Evolutionary conservation across 2,888 invertebrate genomes (phyloP).

Genomic region (Ophion ventricosus): DNA sequence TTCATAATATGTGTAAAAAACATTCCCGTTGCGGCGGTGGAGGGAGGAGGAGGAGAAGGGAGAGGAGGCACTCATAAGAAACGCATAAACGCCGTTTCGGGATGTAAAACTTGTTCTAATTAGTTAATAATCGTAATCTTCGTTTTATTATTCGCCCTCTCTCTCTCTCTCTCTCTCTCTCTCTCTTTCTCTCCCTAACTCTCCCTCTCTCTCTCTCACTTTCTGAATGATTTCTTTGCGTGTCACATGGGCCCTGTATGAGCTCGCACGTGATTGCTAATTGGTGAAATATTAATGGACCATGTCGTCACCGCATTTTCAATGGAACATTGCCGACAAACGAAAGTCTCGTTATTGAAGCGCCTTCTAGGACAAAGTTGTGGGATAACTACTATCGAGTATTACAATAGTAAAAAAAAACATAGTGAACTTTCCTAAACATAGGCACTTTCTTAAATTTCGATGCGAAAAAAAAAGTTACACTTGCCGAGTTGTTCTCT

Average conservation of each 20-base stretch:
- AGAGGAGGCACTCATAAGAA: constrained; percentile 31
- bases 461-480: background rate
- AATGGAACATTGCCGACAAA: constrained; percentile 10
- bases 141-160: constrained; percentile 55
- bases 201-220: constrained; percentile 37
- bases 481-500: background rate
- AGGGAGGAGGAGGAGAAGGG: background rate
- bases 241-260: constrained; percentile 35
- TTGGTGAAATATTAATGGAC: constrained; percentile 72
- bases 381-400: background rate
- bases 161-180: constrained; percentile 38
- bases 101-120: constrained; percentile 73
- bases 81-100: constrained; percentile 70
- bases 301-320: constrained; percentile 53
- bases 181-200: background rate
- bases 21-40: background rate
- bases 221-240: constrained; percentile 24
- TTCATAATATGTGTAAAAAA: constrained; percentile 56
- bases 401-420: too few relatives aligned
- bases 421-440: too few relatives aligned
- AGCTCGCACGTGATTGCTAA: constrained; percentile 65
- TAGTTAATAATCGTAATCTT: constrained; percentile 64
- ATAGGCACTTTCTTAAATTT: background rate
- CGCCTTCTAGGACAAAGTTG: too few relatives aligned
- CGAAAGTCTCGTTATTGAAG: background rate